These are phyloP conservation scores for Palythoa heliodiscus DNA, from an alignment of 92 coral and sea anemone genomes.

Conservation along the genomic window DNA sequence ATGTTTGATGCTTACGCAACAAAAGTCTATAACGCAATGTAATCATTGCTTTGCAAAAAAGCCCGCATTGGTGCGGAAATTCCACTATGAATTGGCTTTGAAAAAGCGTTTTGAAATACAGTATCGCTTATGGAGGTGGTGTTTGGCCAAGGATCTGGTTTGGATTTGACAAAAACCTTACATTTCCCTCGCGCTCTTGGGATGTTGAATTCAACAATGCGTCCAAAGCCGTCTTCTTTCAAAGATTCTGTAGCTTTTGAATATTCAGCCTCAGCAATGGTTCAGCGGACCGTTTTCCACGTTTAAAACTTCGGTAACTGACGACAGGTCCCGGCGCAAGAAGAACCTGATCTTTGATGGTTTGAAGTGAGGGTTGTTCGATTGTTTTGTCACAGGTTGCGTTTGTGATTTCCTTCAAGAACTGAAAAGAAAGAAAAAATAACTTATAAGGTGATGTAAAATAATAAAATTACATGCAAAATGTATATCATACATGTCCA, in stretches of 20 bases:
- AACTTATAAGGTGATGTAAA: slow-evolving; percentile 3
- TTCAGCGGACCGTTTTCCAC: slow-evolving; percentile 8
- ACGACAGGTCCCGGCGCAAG: slow-evolving; percentile 29
- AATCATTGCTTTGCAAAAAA: not conserved
- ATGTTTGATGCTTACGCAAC: slow-evolving; percentile 1
- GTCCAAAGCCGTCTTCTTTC: slow-evolving; percentile 44
- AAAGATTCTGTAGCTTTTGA: not conserved
- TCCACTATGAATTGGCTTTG: slow-evolving; percentile 42
- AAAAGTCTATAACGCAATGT: slow-evolving; percentile 4
- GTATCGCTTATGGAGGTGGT: slow-evolving; percentile 15
- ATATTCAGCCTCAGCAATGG: slow-evolving; percentile 40
- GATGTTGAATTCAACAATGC: slow-evolving; percentile 31
- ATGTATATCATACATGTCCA: slow-evolving; percentile 3
- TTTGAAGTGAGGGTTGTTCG: slow-evolving; percentile 24
- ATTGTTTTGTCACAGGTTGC: slow-evolving; percentile 28
- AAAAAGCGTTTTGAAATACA: slow-evolving; percentile 22
- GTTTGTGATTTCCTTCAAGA: slow-evolving; percentile 1
- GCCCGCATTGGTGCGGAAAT: slow-evolving; percentile 12
- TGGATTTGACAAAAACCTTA: slow-evolving; percentile 43
- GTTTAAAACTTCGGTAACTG: slow-evolving; percentile 19
- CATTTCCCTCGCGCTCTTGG: slow-evolving; percentile 49
- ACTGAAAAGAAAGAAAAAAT: slow-evolving; percentile 15
- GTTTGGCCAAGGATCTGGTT: slow-evolving; percentile 50
- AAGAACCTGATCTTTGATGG: slow-evolving; percentile 16
- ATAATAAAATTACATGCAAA: slow-evolving; percentile 1